Percentiles rank a stretch among this genome's conserved stretches.
phyloP scores from a whole-genome alignment of 2,797 vertebrate genomes.

The Liasis olivaceus region DNA sequence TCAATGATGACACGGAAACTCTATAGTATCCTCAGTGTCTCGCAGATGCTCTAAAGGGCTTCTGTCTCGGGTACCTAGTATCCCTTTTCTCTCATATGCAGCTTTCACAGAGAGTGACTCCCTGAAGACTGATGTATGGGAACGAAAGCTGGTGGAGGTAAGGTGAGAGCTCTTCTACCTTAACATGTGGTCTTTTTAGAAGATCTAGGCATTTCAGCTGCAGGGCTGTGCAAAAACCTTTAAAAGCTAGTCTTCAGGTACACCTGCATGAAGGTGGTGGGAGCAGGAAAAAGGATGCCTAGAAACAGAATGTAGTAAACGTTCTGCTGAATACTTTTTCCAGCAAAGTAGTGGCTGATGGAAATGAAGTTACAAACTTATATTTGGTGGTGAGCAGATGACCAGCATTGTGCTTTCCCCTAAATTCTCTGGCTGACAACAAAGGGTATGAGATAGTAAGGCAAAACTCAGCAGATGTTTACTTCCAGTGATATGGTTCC shows the following conservation, averaged over 20 bases:
- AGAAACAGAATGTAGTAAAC: background rate
- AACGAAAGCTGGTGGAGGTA: slow-evolving; percentile 28
- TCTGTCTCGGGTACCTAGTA: background rate
- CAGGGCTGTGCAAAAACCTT: background rate
- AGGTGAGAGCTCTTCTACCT: background rate
- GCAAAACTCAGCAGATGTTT: background rate
- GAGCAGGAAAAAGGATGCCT: background rate
- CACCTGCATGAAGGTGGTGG: background rate
- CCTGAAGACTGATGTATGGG: slow-evolving; percentile 14
- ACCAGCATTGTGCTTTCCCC: background rate
- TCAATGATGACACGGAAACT: background rate
- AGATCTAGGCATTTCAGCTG: background rate
- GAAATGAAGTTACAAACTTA: background rate
- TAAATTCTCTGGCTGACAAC: background rate
- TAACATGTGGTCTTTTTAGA: too few species aligned
- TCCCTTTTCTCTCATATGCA: background rate
- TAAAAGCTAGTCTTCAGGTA: background rate
- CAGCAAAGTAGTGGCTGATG: background rate
- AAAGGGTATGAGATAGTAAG: background rate
- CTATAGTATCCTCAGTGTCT: background rate
- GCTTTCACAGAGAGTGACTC: slow-evolving; percentile 8
- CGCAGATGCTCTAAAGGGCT: background rate
- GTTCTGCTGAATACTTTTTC: background rate
- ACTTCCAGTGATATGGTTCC: background rate
- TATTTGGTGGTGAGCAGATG: background rate